Evolutionary conservation across 2,888 invertebrate genomes (phyloP).

Genomic region (Fragum whitleyi): DNA sequence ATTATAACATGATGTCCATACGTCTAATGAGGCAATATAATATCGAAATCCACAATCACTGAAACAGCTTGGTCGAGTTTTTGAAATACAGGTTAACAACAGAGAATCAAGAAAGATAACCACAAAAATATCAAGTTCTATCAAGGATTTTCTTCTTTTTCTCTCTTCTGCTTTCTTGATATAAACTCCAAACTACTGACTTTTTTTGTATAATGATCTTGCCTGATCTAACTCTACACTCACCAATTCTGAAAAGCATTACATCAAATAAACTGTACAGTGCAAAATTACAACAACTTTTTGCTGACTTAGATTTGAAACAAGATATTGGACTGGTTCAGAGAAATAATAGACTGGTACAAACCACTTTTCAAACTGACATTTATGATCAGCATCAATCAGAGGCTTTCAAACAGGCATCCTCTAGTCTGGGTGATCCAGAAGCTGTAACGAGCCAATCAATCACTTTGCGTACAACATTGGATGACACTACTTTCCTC

Average conservation of each 20-base stretch:
- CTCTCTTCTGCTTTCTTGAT: too few species aligned
- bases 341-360: not conserved
- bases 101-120: too few species aligned
- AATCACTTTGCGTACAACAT: not conserved
- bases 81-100: too few species aligned
- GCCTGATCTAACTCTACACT: not conserved
- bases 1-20: too few species aligned
- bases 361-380: not conserved
- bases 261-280: not conserved
- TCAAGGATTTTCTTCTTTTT: too few species aligned
- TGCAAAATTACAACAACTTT: not conserved
- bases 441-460: constrained; percentile 12
- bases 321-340: not conserved
- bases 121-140: too few species aligned
- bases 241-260: not conserved
- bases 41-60: too few species aligned
- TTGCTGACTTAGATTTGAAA: not conserved
- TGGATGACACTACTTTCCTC: not conserved
- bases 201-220: constrained; percentile 6
- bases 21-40: too few species aligned
- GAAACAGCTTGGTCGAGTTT: too few species aligned
- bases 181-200: not conserved
- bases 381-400: constrained; percentile 1
- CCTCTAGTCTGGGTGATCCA: not conserved
- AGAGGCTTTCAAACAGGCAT: not conserved